Evolutionary conservation across 2,113 vertebrate genomes (phyloP), one percentile per base, ranked within the genome.

Genomic region (Pelmatolapia mariae): DNA sequence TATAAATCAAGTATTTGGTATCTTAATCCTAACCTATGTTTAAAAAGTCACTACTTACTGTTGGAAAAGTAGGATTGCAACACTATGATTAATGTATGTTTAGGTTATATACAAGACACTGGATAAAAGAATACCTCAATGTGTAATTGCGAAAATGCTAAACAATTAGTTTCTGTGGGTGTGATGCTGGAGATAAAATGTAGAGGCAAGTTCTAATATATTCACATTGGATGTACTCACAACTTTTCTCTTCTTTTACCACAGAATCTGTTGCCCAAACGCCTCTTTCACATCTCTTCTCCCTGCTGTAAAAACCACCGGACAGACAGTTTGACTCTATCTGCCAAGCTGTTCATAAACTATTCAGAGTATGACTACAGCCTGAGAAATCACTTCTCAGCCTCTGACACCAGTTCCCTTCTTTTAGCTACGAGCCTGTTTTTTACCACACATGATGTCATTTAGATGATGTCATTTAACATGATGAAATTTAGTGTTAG

Each of bases 271-370:
- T 50, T 78, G 71, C 43, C 24, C 45, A 78, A 29, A 78, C 18
- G 26, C 10, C 43, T 78, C 43, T 31, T 78, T 78, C 71, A 78
- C 71, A 50, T 31, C 43, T 76, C 15, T 76, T 47, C 43, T 78
- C 71, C 71, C 71, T 50, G 71, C 71, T 50, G 71, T 13, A 76
- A 86, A 81, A 87, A 84, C 3, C 16, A 59, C 11, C 2, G 6
- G 26, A 87, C 71, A 29, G 52, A 86, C 84, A 33, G 81, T 82
- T 83, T 88, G 86, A 86, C 84, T 89, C 29, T 78, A 59, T 53
- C 71, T 80, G 57, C 83, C 38, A 61, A 13, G n/a, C 24, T 80
- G 57, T 85, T 89, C 88, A 91, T 93, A 57, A 91, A 91, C 31
- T 90, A 91, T 93, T 91, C 56, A 91, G 59, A 80, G 7, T 15